Base-by-base conservation (phyloP, 2,113 vertebrate genomes). In the Narcine bancroftii region DNA sequence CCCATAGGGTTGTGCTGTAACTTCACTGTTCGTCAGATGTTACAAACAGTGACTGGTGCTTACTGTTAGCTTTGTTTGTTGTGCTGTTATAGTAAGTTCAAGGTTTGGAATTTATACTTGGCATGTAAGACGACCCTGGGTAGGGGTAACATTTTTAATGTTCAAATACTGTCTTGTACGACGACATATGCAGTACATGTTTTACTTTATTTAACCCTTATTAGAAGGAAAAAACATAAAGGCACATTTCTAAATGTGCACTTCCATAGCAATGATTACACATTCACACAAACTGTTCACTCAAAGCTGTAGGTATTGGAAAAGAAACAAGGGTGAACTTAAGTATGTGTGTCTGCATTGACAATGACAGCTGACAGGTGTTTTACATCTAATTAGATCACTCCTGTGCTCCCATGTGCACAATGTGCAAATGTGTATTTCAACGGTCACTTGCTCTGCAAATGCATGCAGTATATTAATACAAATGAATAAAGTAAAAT, bases 221-320 rank as follows among this genome's bases (percentile, higher is more conserved):
- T 26, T 33, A 83, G 19, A 87, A 21, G 81, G 36, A 87, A 81
- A 81, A 10, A 53, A 2, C 81, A 87, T 87, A 17, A n/a, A 63
- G 53, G 50, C n/a, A n/a, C 5, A 87, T 87, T 87, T 87, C 53
- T 60, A 69, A 91, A 91, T 91, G 17, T 69, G 89, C 45, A 93
- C 92, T 94, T 93, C 93, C 69, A n/a, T 94, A 96, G 94, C 93
- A 95, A 93, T 93, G 95, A 94, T 95, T 94, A 94, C 93, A 93
- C 89, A 72, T 93, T 94, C 89, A 92, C 13, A 69, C 36, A 69
- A 26, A 21, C n/a, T 92, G 66, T 95, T 93, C 93, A 92, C 92
- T 94, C 89, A 69, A 33, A 91, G 47, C 39, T 93, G 92, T 94
- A 95, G 92, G 92, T 93, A 66, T 95, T 93, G 92, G 93, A 92